These are phyloP conservation scores for Trematomus loennbergii DNA, from an alignment of 2,113 vertebrate genomes.

Conservation along the genomic window DNA sequence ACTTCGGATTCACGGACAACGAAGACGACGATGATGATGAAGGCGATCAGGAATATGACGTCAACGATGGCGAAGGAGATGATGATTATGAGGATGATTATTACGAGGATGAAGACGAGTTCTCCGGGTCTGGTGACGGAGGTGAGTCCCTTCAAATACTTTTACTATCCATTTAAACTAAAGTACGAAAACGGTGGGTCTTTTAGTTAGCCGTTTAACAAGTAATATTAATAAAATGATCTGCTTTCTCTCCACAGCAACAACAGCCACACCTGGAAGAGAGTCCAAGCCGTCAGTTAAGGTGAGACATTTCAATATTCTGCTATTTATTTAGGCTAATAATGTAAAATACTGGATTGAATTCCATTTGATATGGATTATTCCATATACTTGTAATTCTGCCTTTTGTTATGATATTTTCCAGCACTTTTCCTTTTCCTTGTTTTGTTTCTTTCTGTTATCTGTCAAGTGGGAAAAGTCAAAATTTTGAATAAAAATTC, in stretches of 20 bases:
- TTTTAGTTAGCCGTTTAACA: neutral
- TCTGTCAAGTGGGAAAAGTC: too few species aligned
- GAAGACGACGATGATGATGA: constrained; percentile 58
- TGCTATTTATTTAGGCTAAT: neutral
- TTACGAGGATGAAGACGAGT: constrained; percentile 58
- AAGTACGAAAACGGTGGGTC: neutral
- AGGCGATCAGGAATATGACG: constrained; percentile 40
- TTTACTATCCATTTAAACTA: neutral
- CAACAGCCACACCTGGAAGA: neutral
- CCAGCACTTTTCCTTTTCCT: too few species aligned
- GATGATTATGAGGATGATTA: neutral
- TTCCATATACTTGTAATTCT: too few species aligned
- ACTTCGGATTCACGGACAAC: constrained; percentile 73
- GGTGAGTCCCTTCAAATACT: constrained; percentile 65
- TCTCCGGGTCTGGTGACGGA: constrained; percentile 90
- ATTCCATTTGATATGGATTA: too few species aligned
- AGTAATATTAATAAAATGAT: neutral
- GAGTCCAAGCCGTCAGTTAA: constrained; percentile 20
- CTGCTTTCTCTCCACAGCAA: constrained; percentile 34
- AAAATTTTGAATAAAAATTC: too few species aligned
- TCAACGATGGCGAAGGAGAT: neutral
- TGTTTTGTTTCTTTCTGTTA: too few species aligned
- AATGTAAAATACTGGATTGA: too few species aligned
- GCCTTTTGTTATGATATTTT: too few species aligned
- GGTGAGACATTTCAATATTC: constrained; percentile 54